Base-by-base conservation (phyloP, 1,140 invertebrate species). In the Scaptomyza pallida region DNA sequence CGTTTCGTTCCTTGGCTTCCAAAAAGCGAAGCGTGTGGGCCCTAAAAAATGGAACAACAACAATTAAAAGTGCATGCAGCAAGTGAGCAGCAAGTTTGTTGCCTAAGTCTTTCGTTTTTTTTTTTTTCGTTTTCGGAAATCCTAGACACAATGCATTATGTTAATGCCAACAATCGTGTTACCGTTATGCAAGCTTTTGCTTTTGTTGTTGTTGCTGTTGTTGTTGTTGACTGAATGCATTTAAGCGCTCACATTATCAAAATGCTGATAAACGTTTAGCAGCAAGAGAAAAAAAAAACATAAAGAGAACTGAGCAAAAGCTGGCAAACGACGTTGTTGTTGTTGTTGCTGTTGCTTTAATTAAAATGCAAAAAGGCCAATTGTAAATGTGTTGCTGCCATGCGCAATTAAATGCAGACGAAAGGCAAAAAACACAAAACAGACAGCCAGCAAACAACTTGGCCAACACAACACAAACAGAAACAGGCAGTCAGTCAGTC, bases 351-450 rank as follows among this genome's bases (percentile, higher is more conserved):
- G 71, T 61, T 72, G 51, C 62, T 67, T 88, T 86, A 86, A 86
- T 86, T 86, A 88, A 88, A 88, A 88, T 88, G 78, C 78, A 88
- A 86, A 88, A 88, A 88, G 78, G 82, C 82, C 83, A 88, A 88
- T 88, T 88, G 82, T 78, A 75, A 81, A 68, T 82, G 67, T 65
- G 64, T 80, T 79, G 73, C 71, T 69, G 62, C 43, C 65, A 55
- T 77, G 78, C 72, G 71, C 82, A 88, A 89, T 88, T 88, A 88
- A 88, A 81, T 74, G 72, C 67, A 70, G 74, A 68, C 63, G 71
- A 69, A n/a, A 62, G 30, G 45, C 52, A 74, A 61, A 57, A 76
- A 8, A 51, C 17, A 37, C 41, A 64, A n/a, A 48, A 40, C 45
- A 44, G n/a, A 30, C 40, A 64, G 19, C 52, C n/a, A n/a, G n/a